Conservation (phyloP, 2,888 invertebrate genomes). For the Furcula furcula region DNA sequence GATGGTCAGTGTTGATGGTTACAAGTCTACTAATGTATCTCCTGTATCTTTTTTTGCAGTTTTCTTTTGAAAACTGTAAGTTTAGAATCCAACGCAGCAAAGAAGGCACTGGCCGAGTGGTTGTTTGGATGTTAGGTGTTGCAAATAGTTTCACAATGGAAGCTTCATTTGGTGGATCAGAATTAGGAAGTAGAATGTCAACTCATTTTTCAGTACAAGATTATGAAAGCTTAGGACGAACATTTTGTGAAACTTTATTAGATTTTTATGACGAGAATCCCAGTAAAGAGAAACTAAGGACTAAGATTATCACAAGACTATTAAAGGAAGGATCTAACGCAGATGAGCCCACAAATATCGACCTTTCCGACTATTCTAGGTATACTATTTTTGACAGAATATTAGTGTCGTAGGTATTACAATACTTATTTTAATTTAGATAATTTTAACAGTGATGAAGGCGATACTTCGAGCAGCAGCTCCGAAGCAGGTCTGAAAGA, state of each 20-base stretch:
- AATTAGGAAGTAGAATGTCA: slow-evolving; percentile 89
- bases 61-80: slow-evolving; percentile 96
- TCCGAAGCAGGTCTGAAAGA: slow-evolving; percentile 84
- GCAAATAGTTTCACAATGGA: slow-evolving; percentile 97
- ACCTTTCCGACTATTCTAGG: slow-evolving; percentile 94
- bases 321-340: slow-evolving; percentile 93
- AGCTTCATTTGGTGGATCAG: slow-evolving; percentile 96
- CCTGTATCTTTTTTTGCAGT: slow-evolving; percentile 77
- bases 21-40: no score
- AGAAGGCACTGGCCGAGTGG: slow-evolving; percentile 96
- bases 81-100: slow-evolving; percentile 96
- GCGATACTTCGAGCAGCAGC: slow-evolving; percentile 87
- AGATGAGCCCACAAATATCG: slow-evolving; percentile 93
- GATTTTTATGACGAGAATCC: slow-evolving; percentile 95
- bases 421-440: background rate
- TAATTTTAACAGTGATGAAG: slow-evolving; percentile 85
- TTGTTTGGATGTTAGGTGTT: slow-evolving; percentile 97
- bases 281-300: slow-evolving; percentile 89
- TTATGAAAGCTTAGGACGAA: slow-evolving; percentile 87
- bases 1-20: no score
- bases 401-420: background rate
- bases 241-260: slow-evolving; percentile 95
- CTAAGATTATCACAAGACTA: slow-evolving; percentile 90
- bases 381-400: slow-evolving; percentile 38
- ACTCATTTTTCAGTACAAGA: slow-evolving; percentile 91